Conservation (phyloP, 2,113 vertebrate species). For the Diphyllodes magnificus region DNA sequence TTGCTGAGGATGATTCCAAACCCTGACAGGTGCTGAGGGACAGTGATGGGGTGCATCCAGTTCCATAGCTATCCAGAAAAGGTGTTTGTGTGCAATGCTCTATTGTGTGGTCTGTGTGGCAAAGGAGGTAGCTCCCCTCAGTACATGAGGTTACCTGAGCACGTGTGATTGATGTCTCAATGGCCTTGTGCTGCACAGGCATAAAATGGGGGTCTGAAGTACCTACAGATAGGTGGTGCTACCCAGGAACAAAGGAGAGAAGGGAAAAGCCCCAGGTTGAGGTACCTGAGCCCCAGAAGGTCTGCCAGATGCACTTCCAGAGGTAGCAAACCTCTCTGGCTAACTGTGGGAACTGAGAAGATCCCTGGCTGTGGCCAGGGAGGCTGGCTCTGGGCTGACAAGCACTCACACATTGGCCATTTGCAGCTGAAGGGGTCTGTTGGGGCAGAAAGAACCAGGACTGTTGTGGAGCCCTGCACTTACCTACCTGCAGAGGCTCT, state of each 20-base stretch:
- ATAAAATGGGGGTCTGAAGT: background rate
- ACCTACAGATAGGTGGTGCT: background rate
- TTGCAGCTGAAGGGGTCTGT: background rate
- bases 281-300: background rate
- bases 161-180: fast-evolving
- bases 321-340: background rate
- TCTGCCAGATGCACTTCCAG: background rate
- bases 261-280: background rate
- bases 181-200: background rate
- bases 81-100: background rate
- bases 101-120: background rate
- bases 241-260: background rate
- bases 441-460: background rate
- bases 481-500: background rate
- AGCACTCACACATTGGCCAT: background rate
- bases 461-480: background rate
- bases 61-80: background rate
- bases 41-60: too few species aligned
- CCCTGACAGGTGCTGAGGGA: background rate
- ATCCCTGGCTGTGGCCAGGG: background rate
- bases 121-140: background rate
- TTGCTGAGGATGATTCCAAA: background rate
- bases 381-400: background rate
- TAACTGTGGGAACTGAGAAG: background rate
- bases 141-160: background rate